Evolutionary conservation across 2,797 vertebrate genomes (phyloP).

Genomic region (Gadopsis marmoratus): DNA sequence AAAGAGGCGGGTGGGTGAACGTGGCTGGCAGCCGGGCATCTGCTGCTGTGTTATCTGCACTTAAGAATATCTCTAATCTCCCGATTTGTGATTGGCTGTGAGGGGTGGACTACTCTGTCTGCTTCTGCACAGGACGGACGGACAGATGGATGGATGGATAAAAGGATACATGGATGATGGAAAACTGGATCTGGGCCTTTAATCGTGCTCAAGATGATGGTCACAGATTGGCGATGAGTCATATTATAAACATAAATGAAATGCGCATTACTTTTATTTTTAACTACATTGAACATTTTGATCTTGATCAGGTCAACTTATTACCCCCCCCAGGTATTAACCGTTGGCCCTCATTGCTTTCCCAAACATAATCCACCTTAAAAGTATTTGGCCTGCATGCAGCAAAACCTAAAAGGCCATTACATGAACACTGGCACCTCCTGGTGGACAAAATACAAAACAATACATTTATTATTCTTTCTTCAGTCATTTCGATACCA

Average conservation of each 20-base stretch:
- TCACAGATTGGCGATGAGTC: neutral
- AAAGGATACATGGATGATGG: neutral
- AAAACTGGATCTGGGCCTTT: constrained; percentile 9
- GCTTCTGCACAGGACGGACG: constrained; percentile 25
- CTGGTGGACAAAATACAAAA: constrained; percentile 57
- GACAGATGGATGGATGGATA: constrained; percentile 8
- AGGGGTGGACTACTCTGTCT: constrained; percentile 1
- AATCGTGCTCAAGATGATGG: neutral
- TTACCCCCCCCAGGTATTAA: neutral
- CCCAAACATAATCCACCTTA: neutral
- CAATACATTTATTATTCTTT: no score
- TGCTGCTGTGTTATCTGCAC: constrained; percentile 17
- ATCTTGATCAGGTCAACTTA: neutral
- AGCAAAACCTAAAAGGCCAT: constrained; percentile 23
- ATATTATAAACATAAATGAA: neutral
- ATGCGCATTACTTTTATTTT: neutral
- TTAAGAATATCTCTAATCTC: constrained; percentile 21
- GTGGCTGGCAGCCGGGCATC: neutral
- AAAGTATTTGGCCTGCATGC: neutral
- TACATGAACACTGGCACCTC: constrained; percentile 65
- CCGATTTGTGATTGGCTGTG: constrained; percentile 39
- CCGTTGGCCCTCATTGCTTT: neutral
- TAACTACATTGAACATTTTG: neutral
- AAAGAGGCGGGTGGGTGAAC: neutral
- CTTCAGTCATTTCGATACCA: neutral